Percentiles rank a stretch among this genome's conserved stretches.
Conservation (phyloP, 2,113 vertebrate species). For the Forbesichthys papilliferus region DNA sequence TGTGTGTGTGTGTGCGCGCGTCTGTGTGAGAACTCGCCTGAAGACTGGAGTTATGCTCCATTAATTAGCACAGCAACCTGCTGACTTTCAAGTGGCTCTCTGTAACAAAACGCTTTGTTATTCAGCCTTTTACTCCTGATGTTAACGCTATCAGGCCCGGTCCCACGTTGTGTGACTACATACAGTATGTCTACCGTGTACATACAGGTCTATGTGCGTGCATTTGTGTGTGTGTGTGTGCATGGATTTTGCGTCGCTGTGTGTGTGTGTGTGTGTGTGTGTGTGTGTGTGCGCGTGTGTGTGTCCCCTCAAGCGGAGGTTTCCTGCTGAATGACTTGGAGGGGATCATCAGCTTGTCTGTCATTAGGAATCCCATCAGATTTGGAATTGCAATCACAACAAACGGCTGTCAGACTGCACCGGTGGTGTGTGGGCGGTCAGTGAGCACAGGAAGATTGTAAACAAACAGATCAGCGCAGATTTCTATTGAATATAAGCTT, state of each 20-base stretch:
- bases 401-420: conserved; percentile 12
- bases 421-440: neutral
- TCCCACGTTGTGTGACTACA: neutral
- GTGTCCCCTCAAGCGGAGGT: neutral
- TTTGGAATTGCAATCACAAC: conserved; percentile 56
- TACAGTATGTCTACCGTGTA: neutral
- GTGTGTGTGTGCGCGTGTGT: neutral
- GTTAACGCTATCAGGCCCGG: neutral
- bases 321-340: neutral
- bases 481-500: too few relatives aligned
- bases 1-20: conserved; percentile 5
- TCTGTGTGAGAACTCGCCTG: conserved; percentile 47
- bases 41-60: conserved; percentile 70
- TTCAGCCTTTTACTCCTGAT: conserved; percentile 51
- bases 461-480: conserved; percentile 35
- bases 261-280: neutral
- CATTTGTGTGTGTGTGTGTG: conserved; percentile 1
- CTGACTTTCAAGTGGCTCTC: conserved; percentile 72
- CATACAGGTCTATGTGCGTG: neutral
- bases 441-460: conserved; percentile 26
- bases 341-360: conserved; percentile 20
- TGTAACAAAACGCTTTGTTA: conserved; percentile 43
- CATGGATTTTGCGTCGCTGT: neutral
- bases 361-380: conserved; percentile 52
- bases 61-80: conserved; percentile 76